Percentiles rank a stretch among this genome's conserved stretches.
phyloP scores from a whole-genome alignment of 2,888 invertebrate genomes.

The Xestia rhomboidea region DNA sequence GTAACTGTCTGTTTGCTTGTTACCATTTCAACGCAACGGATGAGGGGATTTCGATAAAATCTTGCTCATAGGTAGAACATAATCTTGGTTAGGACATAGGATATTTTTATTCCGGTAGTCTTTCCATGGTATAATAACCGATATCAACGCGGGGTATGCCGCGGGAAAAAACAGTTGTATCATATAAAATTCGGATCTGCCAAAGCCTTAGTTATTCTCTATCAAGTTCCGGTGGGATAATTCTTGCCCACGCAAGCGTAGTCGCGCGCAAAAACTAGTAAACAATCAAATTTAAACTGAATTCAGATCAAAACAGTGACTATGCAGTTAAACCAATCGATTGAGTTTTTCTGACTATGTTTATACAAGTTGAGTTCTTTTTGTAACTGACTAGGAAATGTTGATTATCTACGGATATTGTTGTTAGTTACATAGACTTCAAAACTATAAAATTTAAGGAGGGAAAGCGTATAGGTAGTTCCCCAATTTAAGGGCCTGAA shows the following conservation, averaged over 20 bases:
- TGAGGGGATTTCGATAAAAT: background rate
- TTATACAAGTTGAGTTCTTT: slow-evolving; percentile 5
- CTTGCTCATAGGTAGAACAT: background rate
- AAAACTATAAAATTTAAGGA: background rate
- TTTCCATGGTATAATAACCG: background rate
- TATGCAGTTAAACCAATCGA: slow-evolving; percentile 27
- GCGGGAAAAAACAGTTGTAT: background rate
- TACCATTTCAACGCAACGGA: background rate
- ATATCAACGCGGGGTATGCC: accelerated
- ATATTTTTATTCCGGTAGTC: background rate
- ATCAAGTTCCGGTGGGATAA: background rate
- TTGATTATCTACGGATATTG: slow-evolving; percentile 41
- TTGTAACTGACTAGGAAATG: slow-evolving; percentile 30
- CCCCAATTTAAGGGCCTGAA: background rate
- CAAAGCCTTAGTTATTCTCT: background rate
- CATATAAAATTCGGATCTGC: background rate
- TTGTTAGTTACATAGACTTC: background rate
- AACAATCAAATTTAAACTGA: slow-evolving; percentile 21
- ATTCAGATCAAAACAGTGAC: slow-evolving; percentile 58
- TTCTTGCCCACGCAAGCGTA: background rate
- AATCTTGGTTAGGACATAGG: background rate
- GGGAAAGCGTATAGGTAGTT: background rate
- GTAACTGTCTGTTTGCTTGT: background rate
- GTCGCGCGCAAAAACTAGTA: background rate
- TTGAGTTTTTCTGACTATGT: slow-evolving; percentile 21